These are phyloP conservation scores for Mizuhopecten yessoensis DNA, from an alignment of 1,140 invertebrate species.

Conservation along the genomic window DNA sequence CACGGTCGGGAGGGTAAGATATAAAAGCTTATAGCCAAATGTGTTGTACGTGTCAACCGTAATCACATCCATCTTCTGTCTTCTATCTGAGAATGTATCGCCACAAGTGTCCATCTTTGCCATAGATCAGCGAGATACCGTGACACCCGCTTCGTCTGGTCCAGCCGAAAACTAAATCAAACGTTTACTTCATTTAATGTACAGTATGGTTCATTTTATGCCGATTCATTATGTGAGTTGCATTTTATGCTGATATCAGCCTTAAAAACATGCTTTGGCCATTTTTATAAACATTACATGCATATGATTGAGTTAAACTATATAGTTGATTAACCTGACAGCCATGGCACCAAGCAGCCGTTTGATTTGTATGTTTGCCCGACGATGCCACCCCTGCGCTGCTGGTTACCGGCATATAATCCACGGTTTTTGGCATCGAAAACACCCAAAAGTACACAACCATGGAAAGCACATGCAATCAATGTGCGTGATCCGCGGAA, in stretches of 20 bases:
- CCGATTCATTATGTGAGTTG: no score
- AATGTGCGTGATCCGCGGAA: constrained; percentile 6
- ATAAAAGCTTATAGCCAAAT: background rate
- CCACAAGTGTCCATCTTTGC: background rate
- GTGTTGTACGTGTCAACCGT: constrained; percentile 12
- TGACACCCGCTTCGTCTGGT: background rate
- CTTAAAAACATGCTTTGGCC: background rate
- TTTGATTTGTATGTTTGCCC: background rate
- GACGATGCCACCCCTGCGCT: background rate
- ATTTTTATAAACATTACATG: background rate
- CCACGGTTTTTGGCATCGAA: background rate
- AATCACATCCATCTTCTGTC: background rate
- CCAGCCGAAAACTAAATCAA: no score
- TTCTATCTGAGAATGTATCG: background rate
- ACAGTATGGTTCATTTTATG: no score
- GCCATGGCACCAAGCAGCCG: background rate
- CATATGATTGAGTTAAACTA: background rate
- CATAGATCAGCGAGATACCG: background rate
- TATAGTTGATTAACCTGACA: background rate
- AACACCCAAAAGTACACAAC: background rate
- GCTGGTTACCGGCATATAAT: background rate
- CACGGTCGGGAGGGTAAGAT: background rate
- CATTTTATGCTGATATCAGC: background rate
- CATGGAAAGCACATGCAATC: constrained; percentile 19
- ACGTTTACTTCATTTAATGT: background rate